Percentiles rank a stretch among this genome's conserved stretches.
Evolutionary conservation across 2,888 invertebrate species (phyloP).

Genomic region (Polymixis flavicincta): DNA sequence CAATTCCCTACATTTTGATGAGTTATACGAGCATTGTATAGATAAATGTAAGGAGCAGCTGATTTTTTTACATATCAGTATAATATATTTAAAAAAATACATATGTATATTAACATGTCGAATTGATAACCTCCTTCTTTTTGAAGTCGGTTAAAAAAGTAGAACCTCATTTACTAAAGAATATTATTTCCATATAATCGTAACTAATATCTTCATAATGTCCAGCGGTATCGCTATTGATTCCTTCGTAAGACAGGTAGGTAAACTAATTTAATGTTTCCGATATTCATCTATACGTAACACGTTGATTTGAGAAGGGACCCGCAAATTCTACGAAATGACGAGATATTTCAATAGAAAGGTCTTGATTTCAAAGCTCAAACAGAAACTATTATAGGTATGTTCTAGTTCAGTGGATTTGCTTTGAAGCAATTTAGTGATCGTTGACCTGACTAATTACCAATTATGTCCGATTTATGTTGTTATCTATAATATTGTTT

Average conservation of each 20-base stretch:
- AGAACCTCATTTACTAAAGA: background rate
- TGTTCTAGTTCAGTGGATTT: background rate
- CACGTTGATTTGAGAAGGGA: slow-evolving; percentile 4
- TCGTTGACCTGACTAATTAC: background rate
- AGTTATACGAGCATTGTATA: no score
- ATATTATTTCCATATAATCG: background rate
- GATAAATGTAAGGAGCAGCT: no score
- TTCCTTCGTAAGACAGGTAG: background rate
- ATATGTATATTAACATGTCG: no score
- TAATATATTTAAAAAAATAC: no score
- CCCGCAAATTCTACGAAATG: background rate
- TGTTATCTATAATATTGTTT: no score
- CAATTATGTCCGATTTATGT: no score
- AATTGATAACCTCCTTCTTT: no score
- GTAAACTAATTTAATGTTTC: background rate
- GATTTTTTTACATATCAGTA: no score
- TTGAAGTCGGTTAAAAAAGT: no score
- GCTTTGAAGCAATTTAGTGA: background rate
- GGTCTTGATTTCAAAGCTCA: background rate
- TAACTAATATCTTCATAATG: background rate
- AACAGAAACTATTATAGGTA: no score
- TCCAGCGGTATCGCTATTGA: slow-evolving; percentile 2
- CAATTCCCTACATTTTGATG: no score
- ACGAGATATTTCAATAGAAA: background rate
- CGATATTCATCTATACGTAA: slow-evolving; percentile 8